These are phyloP conservation scores for Oryzias curvinotus DNA, from an alignment of 2,113 vertebrate genomes.

Conservation along the genomic window DNA sequence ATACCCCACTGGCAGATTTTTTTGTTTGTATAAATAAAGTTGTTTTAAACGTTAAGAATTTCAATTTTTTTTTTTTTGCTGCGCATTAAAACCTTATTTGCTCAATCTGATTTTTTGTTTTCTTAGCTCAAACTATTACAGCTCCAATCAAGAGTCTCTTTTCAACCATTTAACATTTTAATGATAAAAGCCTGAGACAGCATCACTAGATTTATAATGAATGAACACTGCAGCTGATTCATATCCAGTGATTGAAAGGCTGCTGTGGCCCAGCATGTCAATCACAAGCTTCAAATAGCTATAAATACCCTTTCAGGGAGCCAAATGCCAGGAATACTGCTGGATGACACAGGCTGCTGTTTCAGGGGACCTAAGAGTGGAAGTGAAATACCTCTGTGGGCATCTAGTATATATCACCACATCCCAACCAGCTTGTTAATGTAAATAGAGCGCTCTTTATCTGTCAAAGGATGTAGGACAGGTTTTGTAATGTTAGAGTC, in stretches of 20 bases:
- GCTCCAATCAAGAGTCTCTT: no score
- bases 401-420: slow-evolving; percentile 42
- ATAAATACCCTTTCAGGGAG: slow-evolving; percentile 56
- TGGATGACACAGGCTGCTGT: slow-evolving; percentile 28
- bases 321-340: slow-evolving; percentile 50
- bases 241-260: slow-evolving; percentile 21
- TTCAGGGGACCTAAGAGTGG: slow-evolving; percentile 7
- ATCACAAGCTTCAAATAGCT: slow-evolving; percentile 36
- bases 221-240: background rate
- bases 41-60: no score
- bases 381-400: slow-evolving; percentile 10
- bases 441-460: slow-evolving; percentile 3
- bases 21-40: no score
- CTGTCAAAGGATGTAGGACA: slow-evolving; percentile 1
- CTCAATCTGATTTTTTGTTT: no score
- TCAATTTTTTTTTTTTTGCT: no score
- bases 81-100: no score
- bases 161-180: no score
- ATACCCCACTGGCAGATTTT: no score
- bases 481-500: no score
- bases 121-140: no score
- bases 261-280: slow-evolving; percentile 13
- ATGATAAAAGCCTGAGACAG: no score
- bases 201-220: background rate
- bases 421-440: slow-evolving; percentile 15